These are phyloP conservation scores for Adelphocoris suturalis DNA, from an alignment of 2,888 invertebrate species.

Conservation along the genomic window DNA sequence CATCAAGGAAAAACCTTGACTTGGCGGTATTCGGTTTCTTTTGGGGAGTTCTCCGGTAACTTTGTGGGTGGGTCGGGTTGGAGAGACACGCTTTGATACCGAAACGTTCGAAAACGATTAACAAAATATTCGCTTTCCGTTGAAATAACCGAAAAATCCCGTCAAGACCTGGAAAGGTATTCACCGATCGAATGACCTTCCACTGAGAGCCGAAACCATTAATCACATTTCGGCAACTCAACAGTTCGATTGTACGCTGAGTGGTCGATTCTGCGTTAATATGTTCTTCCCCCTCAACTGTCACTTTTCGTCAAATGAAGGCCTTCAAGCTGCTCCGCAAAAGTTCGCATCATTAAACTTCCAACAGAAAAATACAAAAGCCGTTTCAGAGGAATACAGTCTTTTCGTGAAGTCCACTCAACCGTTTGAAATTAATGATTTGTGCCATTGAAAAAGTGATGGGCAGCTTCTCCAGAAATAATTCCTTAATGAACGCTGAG, in stretches of 20 bases:
- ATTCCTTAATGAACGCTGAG: too few species aligned
- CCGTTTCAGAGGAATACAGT: not conserved
- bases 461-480: too few species aligned
- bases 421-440: slow-evolving; percentile 14
- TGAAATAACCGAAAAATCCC: not conserved
- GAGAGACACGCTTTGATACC: not conserved
- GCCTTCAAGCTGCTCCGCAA: not conserved
- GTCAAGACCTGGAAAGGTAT: not conserved
- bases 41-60: not conserved
- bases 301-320: slow-evolving; percentile 28
- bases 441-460: not conserved
- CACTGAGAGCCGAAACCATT: slow-evolving; percentile 43
- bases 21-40: slow-evolving; percentile 27
- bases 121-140: not conserved
- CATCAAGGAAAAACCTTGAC: slow-evolving; percentile 42
- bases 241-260: slow-evolving; percentile 64
- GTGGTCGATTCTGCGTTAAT: slow-evolving; percentile 27
- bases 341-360: slow-evolving; percentile 27
- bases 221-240: slow-evolving; percentile 54
- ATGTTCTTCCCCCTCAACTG: slow-evolving; percentile 19
- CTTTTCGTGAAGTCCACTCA: not conserved
- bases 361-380: not conserved
- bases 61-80: too few species aligned
- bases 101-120: not conserved
- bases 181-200: slow-evolving; percentile 6